These are phyloP conservation scores for Raja brachyura DNA, from an alignment of 2,113 vertebrate species.

Conservation along the genomic window DNA sequence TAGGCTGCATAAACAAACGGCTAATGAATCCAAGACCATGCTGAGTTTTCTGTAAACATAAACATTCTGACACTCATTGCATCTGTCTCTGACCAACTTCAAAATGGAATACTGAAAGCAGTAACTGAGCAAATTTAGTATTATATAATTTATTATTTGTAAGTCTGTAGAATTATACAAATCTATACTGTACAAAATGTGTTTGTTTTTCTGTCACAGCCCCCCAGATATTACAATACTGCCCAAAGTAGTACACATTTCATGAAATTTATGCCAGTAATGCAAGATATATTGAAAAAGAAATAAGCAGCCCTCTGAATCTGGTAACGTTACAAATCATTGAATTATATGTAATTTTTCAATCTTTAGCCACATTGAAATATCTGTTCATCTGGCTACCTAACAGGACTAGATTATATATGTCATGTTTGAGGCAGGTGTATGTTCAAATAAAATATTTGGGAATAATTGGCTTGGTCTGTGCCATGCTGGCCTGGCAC, in stretches of 20 bases:
- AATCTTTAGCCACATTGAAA: not conserved
- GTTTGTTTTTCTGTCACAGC: not conserved
- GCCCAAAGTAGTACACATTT: not conserved
- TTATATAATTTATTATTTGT: conserved; percentile 32
- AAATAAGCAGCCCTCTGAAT: conserved; percentile 9
- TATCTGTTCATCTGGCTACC: not conserved
- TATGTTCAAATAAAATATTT: too few species aligned
- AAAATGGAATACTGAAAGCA: conserved; percentile 36
- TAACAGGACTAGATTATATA: too few species aligned
- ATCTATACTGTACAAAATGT: conserved; percentile 3
- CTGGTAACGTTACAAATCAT: not conserved
- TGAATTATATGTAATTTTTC: conserved; percentile 7
- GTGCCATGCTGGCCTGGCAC: too few species aligned
- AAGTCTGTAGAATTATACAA: not conserved
- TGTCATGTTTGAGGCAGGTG: too few species aligned
- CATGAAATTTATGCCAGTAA: not conserved
- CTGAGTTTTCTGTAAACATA: conserved; percentile 39
- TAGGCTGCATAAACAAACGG: conserved; percentile 38
- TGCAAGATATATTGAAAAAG: not conserved
- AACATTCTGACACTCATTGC: conserved; percentile 25
- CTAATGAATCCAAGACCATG: conserved; percentile 39
- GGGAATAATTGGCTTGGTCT: too few species aligned
- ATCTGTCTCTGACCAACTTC: conserved; percentile 18
- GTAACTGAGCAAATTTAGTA: conserved; percentile 14
- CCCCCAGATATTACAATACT: not conserved